A percentile compares a stretch with the other conserved stretches of the same genome.
Conservation (phyloP, 2,113 vertebrate species). For the Poecilia latipinna region DNA sequence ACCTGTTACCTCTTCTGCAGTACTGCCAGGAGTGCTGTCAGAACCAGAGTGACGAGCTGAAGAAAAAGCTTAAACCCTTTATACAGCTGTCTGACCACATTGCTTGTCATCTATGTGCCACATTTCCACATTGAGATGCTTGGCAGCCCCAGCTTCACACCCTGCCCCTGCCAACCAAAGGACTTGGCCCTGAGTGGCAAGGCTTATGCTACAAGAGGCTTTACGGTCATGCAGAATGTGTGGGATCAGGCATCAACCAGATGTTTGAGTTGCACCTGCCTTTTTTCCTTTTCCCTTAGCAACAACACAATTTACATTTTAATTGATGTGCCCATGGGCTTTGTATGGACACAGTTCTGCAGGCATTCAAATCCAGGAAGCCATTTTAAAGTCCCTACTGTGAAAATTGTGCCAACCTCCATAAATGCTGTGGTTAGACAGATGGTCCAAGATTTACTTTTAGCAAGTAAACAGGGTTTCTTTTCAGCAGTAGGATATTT, state of each 20-base stretch:
- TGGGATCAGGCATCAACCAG: conserved; percentile 67
- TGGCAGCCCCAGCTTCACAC: conserved; percentile 57
- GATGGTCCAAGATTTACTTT: conserved; percentile 47
- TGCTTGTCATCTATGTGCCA: conserved; percentile 65
- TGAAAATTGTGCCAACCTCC: conserved; percentile 40
- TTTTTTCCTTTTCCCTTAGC: conserved; percentile 38
- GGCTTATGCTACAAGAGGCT: conserved; percentile 55
- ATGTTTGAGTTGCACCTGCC: conserved; percentile 71
- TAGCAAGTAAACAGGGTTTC: conserved; percentile 35
- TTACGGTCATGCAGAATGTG: conserved; percentile 46
- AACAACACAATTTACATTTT: conserved; percentile 69
- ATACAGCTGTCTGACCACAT: conserved; percentile 68
- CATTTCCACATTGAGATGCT: conserved; percentile 58
- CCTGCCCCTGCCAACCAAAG: conserved; percentile 55
- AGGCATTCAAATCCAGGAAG: conserved; percentile 46
- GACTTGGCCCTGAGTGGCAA: conserved; percentile 53
- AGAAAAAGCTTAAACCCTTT: conserved; percentile 60
- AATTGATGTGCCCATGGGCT: conserved; percentile 66
- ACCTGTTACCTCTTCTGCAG: conserved; percentile 48
- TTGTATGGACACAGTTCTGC: conserved; percentile 57
- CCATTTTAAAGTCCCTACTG: conserved; percentile 49
- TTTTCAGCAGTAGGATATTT: conserved; percentile 4
- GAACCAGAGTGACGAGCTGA: conserved; percentile 39
- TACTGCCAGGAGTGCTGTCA: conserved; percentile 38
- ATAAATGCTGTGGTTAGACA: conserved; percentile 52